Evolutionary conservation across 2,113 vertebrate genomes (phyloP), one percentile per base, ranked within the genome.

Genomic region (Colaptes auratus): DNA sequence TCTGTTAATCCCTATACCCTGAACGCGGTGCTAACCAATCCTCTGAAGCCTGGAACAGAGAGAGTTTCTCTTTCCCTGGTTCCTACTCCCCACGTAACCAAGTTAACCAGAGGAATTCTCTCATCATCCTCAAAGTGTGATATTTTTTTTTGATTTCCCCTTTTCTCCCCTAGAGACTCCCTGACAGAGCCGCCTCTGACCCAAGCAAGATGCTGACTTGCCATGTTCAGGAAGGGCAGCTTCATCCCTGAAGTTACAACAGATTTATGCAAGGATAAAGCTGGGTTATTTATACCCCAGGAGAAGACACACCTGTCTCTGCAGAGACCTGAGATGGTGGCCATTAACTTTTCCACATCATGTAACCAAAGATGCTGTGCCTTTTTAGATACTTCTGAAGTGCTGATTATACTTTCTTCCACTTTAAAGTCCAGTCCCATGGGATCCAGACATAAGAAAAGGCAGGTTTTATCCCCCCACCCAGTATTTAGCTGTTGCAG

Each of bases 301-400:
- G 18, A 76, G 60, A 84, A 67, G 70, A 88, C 58, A 58, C 0
- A 0, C 12, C 55, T 2, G 2, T 81, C 70, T 90, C 74, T 89
- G 65, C 18, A 60, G 44, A 65, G 36, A 21, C 30, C 20, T 46
- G 44, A 86, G 74, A 69, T 78, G n/a, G 13, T 81, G 31, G 33
- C 86, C 39, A 46, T 86, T 94, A 84, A 72, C 50, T 96, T 92
- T 89, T 88, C 66, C 77, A 55, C 55, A 55, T 86, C 39, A 25
- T 44, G 9, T 84, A 84, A 80, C 50, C 9, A 78, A 78, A 48
- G 50, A 65, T 84, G 20, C 50, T 0, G 0, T 78, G 25, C 39
- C 8, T 61, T 86, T 92, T 52, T 52, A 66, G 65, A 48, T 74
- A 20, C 24, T 90, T 93, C 33, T 90, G 39, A 94, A 86, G 44